These are phyloP conservation scores for Calephelis nemesis DNA, from an alignment of 1,140 invertebrate genomes.

Conservation along the genomic window DNA sequence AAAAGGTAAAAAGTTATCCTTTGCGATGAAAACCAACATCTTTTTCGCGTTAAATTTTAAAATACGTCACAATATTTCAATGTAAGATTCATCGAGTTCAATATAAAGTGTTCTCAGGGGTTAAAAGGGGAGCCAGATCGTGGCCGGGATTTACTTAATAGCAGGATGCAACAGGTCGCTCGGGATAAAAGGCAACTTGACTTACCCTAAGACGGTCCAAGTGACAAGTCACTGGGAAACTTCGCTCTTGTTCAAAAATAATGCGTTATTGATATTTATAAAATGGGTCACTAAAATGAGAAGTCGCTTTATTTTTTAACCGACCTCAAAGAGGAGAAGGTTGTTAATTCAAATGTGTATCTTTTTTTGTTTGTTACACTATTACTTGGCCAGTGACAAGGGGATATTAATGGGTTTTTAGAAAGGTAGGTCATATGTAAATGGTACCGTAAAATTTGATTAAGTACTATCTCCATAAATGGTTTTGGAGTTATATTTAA, in stretches of 20 bases:
- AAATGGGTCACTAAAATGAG: too few species aligned
- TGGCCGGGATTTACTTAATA: slow-evolving; percentile 65
- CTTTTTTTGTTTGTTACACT: too few species aligned
- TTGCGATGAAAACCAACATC: neutral
- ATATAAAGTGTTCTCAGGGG: slow-evolving; percentile 16
- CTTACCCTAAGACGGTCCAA: slow-evolving; percentile 41
- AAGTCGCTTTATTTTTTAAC: too few species aligned
- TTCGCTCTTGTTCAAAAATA: slow-evolving; percentile 8
- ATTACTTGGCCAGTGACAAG: too few species aligned
- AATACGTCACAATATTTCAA: slow-evolving; percentile 18
- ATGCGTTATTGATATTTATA: neutral
- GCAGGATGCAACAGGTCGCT: slow-evolving; percentile 67
- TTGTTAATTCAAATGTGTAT: too few species aligned
- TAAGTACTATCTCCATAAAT: too few species aligned
- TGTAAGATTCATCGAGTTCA: slow-evolving; percentile 20
- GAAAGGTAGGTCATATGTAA: too few species aligned
- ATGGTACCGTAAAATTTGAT: too few species aligned
- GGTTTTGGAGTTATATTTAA: too few species aligned
- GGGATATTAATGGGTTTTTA: too few species aligned
- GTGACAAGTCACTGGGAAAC: slow-evolving; percentile 30
- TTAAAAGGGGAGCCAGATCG: slow-evolving; percentile 25
- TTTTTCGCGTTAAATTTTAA: neutral
- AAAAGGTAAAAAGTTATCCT: too few species aligned
- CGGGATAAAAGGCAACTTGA: slow-evolving; percentile 38
- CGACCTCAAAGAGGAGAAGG: too few species aligned